Percentiles rank a stretch among this genome's conserved stretches.
Conservation (phyloP, 1,140 invertebrate species). For the Heliconius hermathena region DNA sequence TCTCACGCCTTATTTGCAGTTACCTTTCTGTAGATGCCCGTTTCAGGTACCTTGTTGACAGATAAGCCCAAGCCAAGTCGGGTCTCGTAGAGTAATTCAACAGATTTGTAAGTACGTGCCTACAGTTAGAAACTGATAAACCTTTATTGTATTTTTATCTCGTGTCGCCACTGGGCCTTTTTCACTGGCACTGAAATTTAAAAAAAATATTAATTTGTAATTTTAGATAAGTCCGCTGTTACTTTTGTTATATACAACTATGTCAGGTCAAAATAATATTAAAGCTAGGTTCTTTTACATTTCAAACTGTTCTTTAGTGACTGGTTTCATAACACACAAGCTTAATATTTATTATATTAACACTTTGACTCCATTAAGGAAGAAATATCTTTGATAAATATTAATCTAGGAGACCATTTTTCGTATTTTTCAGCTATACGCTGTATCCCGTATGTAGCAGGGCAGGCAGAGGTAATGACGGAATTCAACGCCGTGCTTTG, state of each 20-base stretch:
- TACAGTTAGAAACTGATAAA: constrained; percentile 60
- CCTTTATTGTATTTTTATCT: constrained; percentile 65
- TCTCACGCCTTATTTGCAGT: constrained; percentile 26
- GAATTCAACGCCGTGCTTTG: no score
- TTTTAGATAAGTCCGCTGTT: constrained; percentile 41
- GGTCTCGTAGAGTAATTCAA: constrained; percentile 54
- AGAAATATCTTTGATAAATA: background rate
- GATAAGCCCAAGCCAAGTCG: constrained; percentile 64
- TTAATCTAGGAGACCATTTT: background rate
- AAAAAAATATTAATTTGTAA: constrained; percentile 50
- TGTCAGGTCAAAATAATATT: constrained; percentile 32
- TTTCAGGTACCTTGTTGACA: constrained; percentile 67
- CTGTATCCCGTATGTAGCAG: no score
- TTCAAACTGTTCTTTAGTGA: background rate
- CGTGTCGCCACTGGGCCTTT: constrained; percentile 47
- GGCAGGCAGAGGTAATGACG: no score
- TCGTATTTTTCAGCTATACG: background rate
- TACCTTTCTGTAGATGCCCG: constrained; percentile 40
- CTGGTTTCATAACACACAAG: background rate
- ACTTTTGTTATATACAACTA: constrained; percentile 27
- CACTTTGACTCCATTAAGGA: background rate
- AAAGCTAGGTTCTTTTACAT: background rate
- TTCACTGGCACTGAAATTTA: constrained; percentile 49
- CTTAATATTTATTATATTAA: background rate
- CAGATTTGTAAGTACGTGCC: constrained; percentile 58